These are phyloP conservation scores for Callaeas wilsoni DNA, from an alignment of 2,113 vertebrate genomes.

Conservation along the genomic window DNA sequence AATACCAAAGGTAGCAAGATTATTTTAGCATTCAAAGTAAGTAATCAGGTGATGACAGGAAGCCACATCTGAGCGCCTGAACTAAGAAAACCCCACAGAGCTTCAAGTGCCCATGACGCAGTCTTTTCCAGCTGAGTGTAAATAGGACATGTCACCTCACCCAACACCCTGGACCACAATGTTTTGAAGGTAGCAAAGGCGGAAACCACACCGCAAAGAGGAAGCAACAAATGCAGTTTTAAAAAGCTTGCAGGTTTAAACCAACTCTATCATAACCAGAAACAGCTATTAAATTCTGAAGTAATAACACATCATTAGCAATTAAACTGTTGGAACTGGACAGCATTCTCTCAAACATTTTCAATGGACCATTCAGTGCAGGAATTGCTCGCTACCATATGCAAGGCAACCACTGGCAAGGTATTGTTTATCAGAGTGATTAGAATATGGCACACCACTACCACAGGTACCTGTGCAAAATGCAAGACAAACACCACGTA, in stretches of 20 bases:
- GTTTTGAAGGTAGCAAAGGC: slow-evolving; percentile 35
- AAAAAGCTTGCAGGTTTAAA: slow-evolving; percentile 18
- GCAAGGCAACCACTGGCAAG: neutral
- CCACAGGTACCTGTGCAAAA: neutral
- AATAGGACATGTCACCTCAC: slow-evolving; percentile 44
- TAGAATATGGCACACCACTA: neutral
- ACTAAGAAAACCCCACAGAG: slow-evolving; percentile 3
- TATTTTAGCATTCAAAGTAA: neutral
- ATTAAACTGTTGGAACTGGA: slow-evolving; percentile 2
- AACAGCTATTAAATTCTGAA: slow-evolving; percentile 43
- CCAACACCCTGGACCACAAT: neutral
- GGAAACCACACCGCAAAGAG: slow-evolving; percentile 48
- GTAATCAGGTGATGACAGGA: slow-evolving; percentile 7
- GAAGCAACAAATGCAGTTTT: slow-evolving; percentile 32
- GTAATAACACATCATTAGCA: slow-evolving; percentile 20
- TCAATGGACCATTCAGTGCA: neutral
- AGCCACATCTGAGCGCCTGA: neutral
- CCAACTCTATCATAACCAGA: neutral
- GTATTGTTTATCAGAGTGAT: neutral
- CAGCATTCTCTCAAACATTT: neutral
- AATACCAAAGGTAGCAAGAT: neutral
- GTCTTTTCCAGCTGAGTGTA: slow-evolving; percentile 20
- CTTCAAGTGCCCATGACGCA: slow-evolving; percentile 7
- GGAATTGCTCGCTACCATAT: neutral
- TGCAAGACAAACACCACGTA: neutral